Base-by-base conservation (phyloP, 2,888 invertebrate genomes). In the Diachrysia chrysitis region DNA sequence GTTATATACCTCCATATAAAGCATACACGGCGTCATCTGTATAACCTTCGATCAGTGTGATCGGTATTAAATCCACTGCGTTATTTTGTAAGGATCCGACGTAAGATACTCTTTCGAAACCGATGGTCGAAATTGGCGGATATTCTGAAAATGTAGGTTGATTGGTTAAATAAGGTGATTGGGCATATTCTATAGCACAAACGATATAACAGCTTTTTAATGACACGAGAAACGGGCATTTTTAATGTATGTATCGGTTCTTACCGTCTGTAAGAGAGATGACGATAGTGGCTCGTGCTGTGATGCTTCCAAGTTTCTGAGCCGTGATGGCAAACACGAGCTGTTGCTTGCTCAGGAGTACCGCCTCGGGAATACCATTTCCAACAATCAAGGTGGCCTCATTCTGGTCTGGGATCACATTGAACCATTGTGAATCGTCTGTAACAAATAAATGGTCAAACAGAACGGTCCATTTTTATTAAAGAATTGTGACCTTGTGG, bases 351-450 rank as follows among this genome's bases (percentile, higher is more conserved):
- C 82, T 83, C n/a, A 71, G 66, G 14, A 83, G 37, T 14, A 86
- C 75, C 21, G 77, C 78, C 6, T 70, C 57, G 6, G 87, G 85
- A 23, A 87, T 78, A 2, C 78, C 58, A 14, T 32, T 70, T 0
- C 42, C 29, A 4, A 82, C 10, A 14, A 29, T 62, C 35, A 85
- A 23, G 6, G 62, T 65, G 5, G 76, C 58, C 0, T 74, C 67
- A 59, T 83, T 82, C 7, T 61, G 74, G 6, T 51, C 42, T 21
- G 7, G 59, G 9, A 48, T 53, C 6, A 83, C 25, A 10, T 21
- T 61, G 63, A 87, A 89, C 83, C 85, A 87, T 29, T 81, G 74
- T 0, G 85, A 60, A 25, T 82, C 55, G 9, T 83, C 88, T 88
- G 75, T 51, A 85, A 83, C 6, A 12, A 25, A 12, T 16, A 16